Percentiles rank a stretch among this genome's conserved stretches.
Conservation (phyloP, 2,113 vertebrate genomes). For the Pavo muticus region DNA sequence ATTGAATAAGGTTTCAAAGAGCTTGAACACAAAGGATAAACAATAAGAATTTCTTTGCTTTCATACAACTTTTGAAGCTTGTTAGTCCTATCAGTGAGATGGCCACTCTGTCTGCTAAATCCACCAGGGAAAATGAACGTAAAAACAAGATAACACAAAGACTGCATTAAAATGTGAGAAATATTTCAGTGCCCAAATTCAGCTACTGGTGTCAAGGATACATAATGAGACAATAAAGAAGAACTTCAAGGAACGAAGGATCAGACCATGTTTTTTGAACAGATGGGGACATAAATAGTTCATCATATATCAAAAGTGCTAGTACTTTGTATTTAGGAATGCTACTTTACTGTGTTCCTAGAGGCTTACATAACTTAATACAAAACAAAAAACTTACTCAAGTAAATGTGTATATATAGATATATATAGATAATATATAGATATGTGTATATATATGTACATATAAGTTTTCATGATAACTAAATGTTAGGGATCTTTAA, state of each 20-base stretch:
- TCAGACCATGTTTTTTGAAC: slow-evolving; percentile 39
- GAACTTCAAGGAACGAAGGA: slow-evolving; percentile 15
- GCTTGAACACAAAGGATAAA: not conserved
- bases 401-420: not conserved
- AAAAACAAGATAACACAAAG: not conserved
- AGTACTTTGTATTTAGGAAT: slow-evolving; percentile 41
- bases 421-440: not conserved
- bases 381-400: not conserved
- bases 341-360: slow-evolving; percentile 40
- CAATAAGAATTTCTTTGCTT: not conserved
- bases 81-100: not conserved
- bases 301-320: slow-evolving; percentile 45
- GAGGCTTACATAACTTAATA: slow-evolving; percentile 15
- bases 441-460: not conserved
- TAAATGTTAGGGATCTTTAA: slow-evolving; percentile 49
- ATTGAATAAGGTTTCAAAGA: not conserved
- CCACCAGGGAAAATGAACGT: slow-evolving; percentile 4
- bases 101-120: not conserved
- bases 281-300: slow-evolving; percentile 51
- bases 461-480: slow-evolving; percentile 40
- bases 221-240: slow-evolving; percentile 33
- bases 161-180: slow-evolving; percentile 29
- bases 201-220: slow-evolving; percentile 2
- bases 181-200: slow-evolving; percentile 25
- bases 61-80: not conserved